Evolutionary conservation across 2,888 invertebrate genomes (phyloP).

Genomic region (Diabrotica balteata): DNA sequence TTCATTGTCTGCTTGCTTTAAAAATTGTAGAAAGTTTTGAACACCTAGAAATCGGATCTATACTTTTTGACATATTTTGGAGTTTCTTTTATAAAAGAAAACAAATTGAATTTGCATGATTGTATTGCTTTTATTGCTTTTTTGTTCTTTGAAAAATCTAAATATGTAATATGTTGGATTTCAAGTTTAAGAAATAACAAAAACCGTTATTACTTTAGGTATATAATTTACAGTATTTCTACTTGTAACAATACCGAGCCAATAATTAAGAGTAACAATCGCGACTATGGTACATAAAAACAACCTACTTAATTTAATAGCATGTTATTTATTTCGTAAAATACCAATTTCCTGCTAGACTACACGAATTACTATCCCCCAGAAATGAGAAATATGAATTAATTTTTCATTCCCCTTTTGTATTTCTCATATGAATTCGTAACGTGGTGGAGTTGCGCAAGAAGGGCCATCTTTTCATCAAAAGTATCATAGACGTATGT

Average conservation of each 20-base stretch:
- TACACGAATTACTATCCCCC: conserved; percentile 42
- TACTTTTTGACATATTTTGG: too few relatives aligned
- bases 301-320: conserved; percentile 34
- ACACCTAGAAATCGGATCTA: too few relatives aligned
- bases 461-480: conserved; percentile 34
- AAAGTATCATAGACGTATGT: conserved; percentile 1
- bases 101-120: too few relatives aligned
- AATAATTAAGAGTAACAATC: conserved; percentile 26
- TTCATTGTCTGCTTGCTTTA: too few relatives aligned
- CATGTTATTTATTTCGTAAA: conserved; percentile 42
- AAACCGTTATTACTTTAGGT: too few relatives aligned
- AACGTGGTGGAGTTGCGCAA: conserved; percentile 37
- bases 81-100: too few relatives aligned
- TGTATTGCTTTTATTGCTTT: too few relatives aligned
- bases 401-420: conserved; percentile 62
- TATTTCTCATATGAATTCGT: conserved; percentile 62
- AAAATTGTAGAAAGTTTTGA: too few relatives aligned
- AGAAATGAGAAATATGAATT: conserved; percentile 60
- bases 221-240: conserved; percentile 15
- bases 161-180: too few relatives aligned
- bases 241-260: conserved; percentile 1
- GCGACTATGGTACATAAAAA: conserved; percentile 27
- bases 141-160: too few relatives aligned
- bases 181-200: too few relatives aligned
- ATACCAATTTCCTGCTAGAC: conserved; percentile 41